Evolutionary conservation across 92 coral and sea anemone genomes (phyloP).

Genomic region (Zoanthus solanderi): DNA sequence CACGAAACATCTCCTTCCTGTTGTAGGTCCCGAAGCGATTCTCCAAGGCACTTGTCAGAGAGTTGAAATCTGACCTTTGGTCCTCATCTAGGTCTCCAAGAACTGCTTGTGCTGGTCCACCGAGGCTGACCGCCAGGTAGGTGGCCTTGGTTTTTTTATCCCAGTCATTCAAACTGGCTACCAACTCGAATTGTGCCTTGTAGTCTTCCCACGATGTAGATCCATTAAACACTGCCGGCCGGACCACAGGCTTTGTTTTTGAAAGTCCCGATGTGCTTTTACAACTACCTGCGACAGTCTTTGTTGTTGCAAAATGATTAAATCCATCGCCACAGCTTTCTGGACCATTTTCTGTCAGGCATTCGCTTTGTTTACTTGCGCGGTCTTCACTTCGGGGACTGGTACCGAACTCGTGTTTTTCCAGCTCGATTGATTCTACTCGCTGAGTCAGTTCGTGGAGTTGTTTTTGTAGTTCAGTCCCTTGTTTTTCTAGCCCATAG

Average conservation of each 20-base stretch:
- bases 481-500: constrained; percentile 5
- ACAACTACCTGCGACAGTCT: not conserved
- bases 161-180: constrained; percentile 55
- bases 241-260: constrained; percentile 53
- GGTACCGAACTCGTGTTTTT: constrained; percentile 11
- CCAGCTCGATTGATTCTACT: constrained; percentile 3
- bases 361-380: constrained; percentile 10
- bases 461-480: constrained; percentile 10
- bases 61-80: constrained; percentile 35
- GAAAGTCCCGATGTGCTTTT: constrained; percentile 9
- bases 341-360: constrained; percentile 19
- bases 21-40: constrained; percentile 52
- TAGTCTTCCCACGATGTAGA: constrained; percentile 67
- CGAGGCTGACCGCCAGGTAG: constrained; percentile 61
- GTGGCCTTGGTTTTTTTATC: constrained; percentile 40
- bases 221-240: constrained; percentile 42
- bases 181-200: constrained; percentile 62
- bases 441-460: constrained; percentile 8
- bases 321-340: constrained; percentile 2
- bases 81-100: constrained; percentile 56
- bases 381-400: not conserved
- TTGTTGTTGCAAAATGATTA: constrained; percentile 10
- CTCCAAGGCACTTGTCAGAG: constrained; percentile 34
- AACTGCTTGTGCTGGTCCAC: constrained; percentile 62
- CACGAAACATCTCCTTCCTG: constrained; percentile 42